Base-by-base conservation (phyloP, 2,888 invertebrate species). In the Acronicta psi region DNA sequence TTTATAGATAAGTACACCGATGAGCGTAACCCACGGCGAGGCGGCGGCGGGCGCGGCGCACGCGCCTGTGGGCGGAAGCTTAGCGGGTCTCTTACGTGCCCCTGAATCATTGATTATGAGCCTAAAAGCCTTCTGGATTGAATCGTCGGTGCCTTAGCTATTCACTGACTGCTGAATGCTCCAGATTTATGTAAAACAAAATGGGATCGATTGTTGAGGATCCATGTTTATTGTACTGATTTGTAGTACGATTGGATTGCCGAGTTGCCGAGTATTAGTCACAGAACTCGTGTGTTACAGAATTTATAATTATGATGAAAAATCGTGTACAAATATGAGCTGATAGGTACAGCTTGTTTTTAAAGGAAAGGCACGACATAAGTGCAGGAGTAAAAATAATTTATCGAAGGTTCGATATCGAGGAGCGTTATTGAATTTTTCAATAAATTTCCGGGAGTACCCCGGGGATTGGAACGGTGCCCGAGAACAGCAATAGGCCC, bases 41-140 rank as follows among this genome's bases (percentile, higher is more conserved):
- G n/a, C n/a, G n/a, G n/a, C n/a, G n/a, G n/a, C n/a, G n/a, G n/a
- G n/a, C n/a, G n/a, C n/a, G n/a, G n/a, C n/a, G n/a, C n/a, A n/a
- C n/a, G n/a, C n/a, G 9, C 10, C 2, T 4, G 20, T 18, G 20
- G 17, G 23, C 47, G 38, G 47, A 38, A 41, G 50, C 50, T 50
- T 14, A 20, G 31, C 41, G 25, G 17, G 42, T 43, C 41, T 42
- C 37, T 46, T 10, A 17, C 37, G 45, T 14, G 10, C 18, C 16
- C 18, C 25, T 62, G 63, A 51, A 63, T 62, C 50, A 55, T 55
- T 62, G 50, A 63, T 42, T 41, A 55, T 29, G 34, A 38, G 41
- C 17, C 55, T 63, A 42, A 56, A 51, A 62, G 62, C 58, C 36
- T 51, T 45, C 36, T 23, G 45, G 36, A 41, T 23, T 6, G 45